phyloP scores from a whole-genome alignment of 2,113 vertebrate genomes.

The Gymnarchus niloticus region DNA sequence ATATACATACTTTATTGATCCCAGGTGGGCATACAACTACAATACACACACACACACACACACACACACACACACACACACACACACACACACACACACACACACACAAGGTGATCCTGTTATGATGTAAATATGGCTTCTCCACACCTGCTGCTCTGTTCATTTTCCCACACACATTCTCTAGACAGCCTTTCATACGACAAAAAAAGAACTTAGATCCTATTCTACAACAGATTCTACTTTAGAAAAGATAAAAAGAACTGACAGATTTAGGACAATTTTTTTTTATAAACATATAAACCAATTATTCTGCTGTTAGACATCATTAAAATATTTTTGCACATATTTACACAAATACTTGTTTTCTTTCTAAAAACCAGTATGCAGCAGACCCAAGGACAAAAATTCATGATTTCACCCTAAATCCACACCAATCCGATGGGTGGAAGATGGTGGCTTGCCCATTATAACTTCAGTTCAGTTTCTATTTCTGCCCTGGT shows the following conservation, averaged over 20 bases:
- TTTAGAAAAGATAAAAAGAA: too few relatives aligned
- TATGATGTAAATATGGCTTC: background rate
- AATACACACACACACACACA: too few relatives aligned
- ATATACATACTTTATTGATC: too few relatives aligned
- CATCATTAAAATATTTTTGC: background rate
- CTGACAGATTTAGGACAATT: too few relatives aligned
- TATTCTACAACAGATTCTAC: too few relatives aligned
- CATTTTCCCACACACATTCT: background rate
- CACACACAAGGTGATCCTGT: background rate
- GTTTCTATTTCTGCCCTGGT: background rate
- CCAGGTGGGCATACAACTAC: too few relatives aligned
- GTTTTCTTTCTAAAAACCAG: background rate
- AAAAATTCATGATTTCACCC: background rate
- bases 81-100: too few relatives aligned
- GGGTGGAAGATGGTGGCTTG: background rate
- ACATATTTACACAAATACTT: background rate
- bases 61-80: too few relatives aligned
- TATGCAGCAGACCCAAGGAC: background rate
- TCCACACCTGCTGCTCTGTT: background rate
- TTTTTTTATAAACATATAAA: slow-evolving; percentile 1
- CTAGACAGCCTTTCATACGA: too few relatives aligned
- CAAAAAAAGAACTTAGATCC: too few relatives aligned
- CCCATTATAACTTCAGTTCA: background rate
- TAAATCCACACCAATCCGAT: background rate
- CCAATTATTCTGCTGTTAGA: background rate